phyloP scores from a whole-genome alignment of 2,113 vertebrate species.

The Blennius ocellaris region DNA sequence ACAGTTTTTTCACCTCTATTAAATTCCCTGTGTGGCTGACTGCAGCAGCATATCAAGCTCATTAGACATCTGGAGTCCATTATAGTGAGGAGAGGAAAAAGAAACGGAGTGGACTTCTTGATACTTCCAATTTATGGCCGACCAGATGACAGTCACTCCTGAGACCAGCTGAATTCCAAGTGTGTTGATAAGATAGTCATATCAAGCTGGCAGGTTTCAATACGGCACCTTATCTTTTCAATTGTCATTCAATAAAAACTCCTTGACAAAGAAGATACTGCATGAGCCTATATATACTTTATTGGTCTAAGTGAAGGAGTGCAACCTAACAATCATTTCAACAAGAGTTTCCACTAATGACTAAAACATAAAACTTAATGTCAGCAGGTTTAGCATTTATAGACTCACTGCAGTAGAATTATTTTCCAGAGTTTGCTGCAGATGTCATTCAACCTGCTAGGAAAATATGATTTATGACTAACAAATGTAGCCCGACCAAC shows the following conservation, averaged over 20 bases:
- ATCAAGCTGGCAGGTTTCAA: neutral
- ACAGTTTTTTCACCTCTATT: conserved; percentile 60
- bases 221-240: neutral
- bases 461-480: conserved; percentile 61
- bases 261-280: neutral
- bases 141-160: conserved; percentile 4
- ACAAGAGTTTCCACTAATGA: conserved; percentile 37
- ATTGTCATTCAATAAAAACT: neutral
- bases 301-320: conserved; percentile 11
- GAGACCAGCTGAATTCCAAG: neutral
- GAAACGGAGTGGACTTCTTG: conserved; percentile 50
- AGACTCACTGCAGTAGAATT: conserved; percentile 17
- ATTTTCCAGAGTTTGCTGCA: conserved; percentile 36
- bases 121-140: conserved; percentile 47
- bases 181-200: neutral
- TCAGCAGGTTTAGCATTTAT: conserved; percentile 37
- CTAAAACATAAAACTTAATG: conserved; percentile 50
- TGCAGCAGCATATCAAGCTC: conserved; percentile 64
- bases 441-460: conserved; percentile 29
- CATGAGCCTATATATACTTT: neutral
- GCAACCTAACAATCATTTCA: conserved; percentile 17
- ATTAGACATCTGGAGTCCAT: conserved; percentile 73
- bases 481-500: conserved; percentile 29
- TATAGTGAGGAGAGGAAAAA: conserved; percentile 52
- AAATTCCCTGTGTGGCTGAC: conserved; percentile 51